Percentiles rank a stretch among this genome's conserved stretches.
Conservation (phyloP, 2,797 vertebrate genomes). For the Zenarchopterus dispar region DNA sequence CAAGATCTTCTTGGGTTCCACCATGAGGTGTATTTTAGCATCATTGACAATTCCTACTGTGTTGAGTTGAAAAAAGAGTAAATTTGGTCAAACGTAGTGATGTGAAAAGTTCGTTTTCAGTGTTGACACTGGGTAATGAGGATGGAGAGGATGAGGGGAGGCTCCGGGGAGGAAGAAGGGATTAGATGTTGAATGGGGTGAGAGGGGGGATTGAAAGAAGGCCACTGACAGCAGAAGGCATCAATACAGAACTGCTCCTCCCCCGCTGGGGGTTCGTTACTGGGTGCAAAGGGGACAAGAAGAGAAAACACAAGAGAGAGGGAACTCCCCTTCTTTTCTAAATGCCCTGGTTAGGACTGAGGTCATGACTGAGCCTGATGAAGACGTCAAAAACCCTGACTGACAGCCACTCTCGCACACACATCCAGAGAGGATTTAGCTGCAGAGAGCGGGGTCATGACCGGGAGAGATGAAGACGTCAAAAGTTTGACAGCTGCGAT, state of each 20-base stretch:
- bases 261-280: constrained; percentile 60
- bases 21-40: constrained; percentile 4
- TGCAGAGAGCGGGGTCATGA: constrained; percentile 84
- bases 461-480: constrained; percentile 95
- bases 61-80: constrained; percentile 31
- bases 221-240: constrained; percentile 78
- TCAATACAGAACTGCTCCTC: constrained; percentile 69
- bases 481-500: constrained; percentile 90
- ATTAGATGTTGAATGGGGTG: constrained; percentile 72
- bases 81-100: constrained; percentile 30
- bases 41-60: constrained; percentile 8
- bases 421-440: constrained; percentile 55
- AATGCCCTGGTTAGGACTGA: constrained; percentile 69
- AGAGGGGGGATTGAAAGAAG: constrained; percentile 64
- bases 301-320: constrained; percentile 68
- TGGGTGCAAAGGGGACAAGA: constrained; percentile 67
- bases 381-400: constrained; percentile 89
- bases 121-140: constrained; percentile 59
- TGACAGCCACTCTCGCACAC: constrained; percentile 83
- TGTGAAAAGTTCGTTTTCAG: constrained; percentile 68
- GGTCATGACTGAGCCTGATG: constrained; percentile 92
- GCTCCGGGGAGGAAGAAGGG: constrained; percentile 72
- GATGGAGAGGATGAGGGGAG: constrained; percentile 61
- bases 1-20: no score
- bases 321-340: constrained; percentile 68